Percentiles rank a stretch among this genome's conserved stretches.
phyloP scores from a whole-genome alignment of 2,888 invertebrate species.

The Eristalis arbustorum region DNA sequence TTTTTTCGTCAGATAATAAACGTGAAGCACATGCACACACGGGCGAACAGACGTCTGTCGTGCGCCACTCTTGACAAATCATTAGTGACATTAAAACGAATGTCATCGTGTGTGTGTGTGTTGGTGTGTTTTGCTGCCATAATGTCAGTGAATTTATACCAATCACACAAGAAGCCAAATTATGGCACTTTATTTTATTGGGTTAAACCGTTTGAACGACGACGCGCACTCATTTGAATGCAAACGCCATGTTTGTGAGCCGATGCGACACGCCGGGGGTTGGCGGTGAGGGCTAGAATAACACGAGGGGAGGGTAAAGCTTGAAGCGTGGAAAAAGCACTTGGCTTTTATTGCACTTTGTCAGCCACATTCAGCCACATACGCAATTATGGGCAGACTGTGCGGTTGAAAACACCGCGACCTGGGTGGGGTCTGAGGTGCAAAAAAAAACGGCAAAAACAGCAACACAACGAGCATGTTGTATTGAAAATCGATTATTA shows the following conservation, averaged over 20 bases:
- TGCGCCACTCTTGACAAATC: conserved; percentile 62
- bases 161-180: conserved; percentile 59
- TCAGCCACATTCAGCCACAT: conserved; percentile 50
- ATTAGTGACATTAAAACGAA: conserved; percentile 64
- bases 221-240: conserved; percentile 56
- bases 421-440: not conserved
- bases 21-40: conserved; percentile 24
- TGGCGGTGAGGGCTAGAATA: not conserved
- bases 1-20: conserved; percentile 47
- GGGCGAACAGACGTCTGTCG: conserved; percentile 21
- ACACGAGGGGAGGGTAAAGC: not conserved
- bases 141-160: conserved; percentile 61
- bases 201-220: conserved; percentile 54
- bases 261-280: not conserved
- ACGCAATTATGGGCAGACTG: conserved; percentile 45
- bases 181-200: conserved; percentile 66
- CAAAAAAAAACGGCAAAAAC: not conserved
- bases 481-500: conserved; percentile 46
- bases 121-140: conserved; percentile 50
- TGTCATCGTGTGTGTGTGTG: not conserved
- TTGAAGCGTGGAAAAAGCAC: conserved; percentile 25
- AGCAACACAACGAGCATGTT: not conserved
- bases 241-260: not conserved
- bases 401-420: conserved; percentile 22
- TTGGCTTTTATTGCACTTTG: conserved; percentile 64